Evolutionary conservation across 1,140 invertebrate species (phyloP).

Genomic region (Meloidogyne hapla): DNA sequence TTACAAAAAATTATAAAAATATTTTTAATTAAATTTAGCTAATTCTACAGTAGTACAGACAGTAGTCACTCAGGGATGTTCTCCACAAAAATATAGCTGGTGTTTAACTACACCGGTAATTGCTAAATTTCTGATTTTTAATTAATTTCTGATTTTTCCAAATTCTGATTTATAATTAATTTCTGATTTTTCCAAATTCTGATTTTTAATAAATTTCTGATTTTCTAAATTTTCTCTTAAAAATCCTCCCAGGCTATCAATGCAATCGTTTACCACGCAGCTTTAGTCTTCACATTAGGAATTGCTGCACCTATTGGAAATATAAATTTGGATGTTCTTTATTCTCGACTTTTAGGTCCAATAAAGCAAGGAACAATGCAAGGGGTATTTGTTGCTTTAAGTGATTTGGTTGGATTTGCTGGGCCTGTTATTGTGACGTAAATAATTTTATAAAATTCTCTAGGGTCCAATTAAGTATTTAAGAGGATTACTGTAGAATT

Average conservation of each 20-base stretch:
- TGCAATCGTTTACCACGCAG: conserved; percentile 22
- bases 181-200: not conserved
- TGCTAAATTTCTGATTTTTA: not conserved
- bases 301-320: conserved; percentile 23
- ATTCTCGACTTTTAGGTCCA: conserved; percentile 25
- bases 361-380: conserved; percentile 49
- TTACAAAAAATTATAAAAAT: not conserved
- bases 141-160: not conserved
- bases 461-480: not conserved
- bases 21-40: not conserved
- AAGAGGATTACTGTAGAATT: not conserved
- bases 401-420: conserved; percentile 29
- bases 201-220: not conserved
- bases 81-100: conserved; percentile 9
- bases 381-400: conserved; percentile 33
- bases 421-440: conserved; percentile 41
- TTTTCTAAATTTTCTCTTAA: not conserved
- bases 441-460: not conserved
- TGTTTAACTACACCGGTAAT: conserved; percentile 19
- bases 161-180: not conserved
- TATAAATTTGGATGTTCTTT: conserved; percentile 20
- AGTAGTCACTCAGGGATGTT: conserved; percentile 13
- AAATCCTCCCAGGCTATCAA: conserved; percentile 27
- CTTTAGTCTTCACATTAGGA: conserved; percentile 22
- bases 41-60: conserved; percentile 27